A percentile compares a stretch with the other conserved stretches of the same genome.
These are phyloP conservation scores for Limnodromus scolopaceus DNA, from an alignment of 2,797 vertebrate genomes.

Conservation along the genomic window DNA sequence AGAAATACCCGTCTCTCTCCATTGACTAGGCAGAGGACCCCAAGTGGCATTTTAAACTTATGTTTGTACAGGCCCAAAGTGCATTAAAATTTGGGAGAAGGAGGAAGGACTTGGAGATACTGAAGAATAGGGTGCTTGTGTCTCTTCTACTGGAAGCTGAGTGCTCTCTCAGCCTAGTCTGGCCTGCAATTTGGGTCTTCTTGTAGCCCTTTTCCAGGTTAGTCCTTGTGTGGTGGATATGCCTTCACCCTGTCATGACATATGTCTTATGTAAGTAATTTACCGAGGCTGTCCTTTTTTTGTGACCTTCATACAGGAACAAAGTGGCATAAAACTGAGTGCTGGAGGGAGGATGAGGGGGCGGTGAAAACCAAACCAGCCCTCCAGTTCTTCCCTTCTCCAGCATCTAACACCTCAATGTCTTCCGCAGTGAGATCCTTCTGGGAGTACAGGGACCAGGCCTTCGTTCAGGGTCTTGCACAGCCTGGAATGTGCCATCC, in stretches of 20 bases:
- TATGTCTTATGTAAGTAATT: not conserved
- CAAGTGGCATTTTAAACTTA: not conserved
- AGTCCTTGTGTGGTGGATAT: not conserved
- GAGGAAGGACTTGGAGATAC: not conserved
- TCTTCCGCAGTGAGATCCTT: not conserved
- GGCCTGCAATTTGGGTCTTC: not conserved
- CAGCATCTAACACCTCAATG: not conserved
- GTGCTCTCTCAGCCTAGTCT: not conserved
- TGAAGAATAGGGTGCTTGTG: not conserved
- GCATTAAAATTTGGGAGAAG: not conserved
- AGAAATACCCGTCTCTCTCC: not conserved
- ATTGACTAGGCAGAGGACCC: not conserved
- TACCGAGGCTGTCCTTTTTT: not conserved
- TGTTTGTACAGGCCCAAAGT: not conserved
- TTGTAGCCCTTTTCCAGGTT: not conserved
- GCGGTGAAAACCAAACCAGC: not conserved
- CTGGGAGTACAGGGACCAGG: not conserved
- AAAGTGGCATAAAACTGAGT: not conserved
- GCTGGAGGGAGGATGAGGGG: not conserved
- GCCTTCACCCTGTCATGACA: not conserved
- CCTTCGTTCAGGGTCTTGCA: not conserved
- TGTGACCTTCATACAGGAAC: not conserved
- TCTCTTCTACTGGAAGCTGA: not conserved
- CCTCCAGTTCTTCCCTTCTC: not conserved
- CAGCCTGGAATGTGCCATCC: not conserved